Evolutionary conservation across 2,888 invertebrate species (phyloP).

Genomic region (Pyrocoelia pectoralis): DNA sequence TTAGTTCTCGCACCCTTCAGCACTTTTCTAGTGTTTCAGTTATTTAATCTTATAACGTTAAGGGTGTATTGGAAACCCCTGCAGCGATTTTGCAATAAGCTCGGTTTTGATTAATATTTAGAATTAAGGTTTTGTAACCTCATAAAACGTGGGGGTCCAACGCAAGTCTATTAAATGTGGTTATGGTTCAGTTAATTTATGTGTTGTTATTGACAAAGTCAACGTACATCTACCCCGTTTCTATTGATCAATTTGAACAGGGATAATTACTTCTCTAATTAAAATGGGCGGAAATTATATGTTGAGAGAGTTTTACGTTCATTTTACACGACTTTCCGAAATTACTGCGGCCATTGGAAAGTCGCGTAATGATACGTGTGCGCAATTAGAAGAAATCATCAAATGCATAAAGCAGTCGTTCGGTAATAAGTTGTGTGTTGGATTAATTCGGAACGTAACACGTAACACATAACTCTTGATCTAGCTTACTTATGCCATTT

Average conservation of each 20-base stretch:
- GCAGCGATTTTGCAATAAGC: neutral
- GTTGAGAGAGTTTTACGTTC: too few relatives aligned
- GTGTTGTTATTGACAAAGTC: neutral
- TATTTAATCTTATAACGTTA: neutral
- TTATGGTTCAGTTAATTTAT: neutral
- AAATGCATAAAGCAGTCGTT: too few relatives aligned
- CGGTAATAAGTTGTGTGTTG: too few relatives aligned
- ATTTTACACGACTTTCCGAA: too few relatives aligned
- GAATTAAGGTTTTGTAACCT: neutral
- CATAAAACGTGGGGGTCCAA: too few relatives aligned
- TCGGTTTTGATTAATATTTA: neutral
- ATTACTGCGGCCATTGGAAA: too few relatives aligned
- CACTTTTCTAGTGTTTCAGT: neutral
- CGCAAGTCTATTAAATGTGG: neutral
- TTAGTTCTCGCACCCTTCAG: neutral
- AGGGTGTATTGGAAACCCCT: neutral
- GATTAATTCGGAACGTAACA: too few relatives aligned
- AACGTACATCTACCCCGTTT: neutral
- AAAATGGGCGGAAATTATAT: too few relatives aligned
- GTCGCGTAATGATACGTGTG: too few relatives aligned
- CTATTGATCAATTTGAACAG: neutral
- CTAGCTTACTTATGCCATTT: too few relatives aligned
- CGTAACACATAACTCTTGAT: too few relatives aligned
- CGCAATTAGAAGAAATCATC: too few relatives aligned
- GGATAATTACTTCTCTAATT: neutral